Conservation (phyloP, 2,797 vertebrate species). For the Cottoperca gobio region DNA sequence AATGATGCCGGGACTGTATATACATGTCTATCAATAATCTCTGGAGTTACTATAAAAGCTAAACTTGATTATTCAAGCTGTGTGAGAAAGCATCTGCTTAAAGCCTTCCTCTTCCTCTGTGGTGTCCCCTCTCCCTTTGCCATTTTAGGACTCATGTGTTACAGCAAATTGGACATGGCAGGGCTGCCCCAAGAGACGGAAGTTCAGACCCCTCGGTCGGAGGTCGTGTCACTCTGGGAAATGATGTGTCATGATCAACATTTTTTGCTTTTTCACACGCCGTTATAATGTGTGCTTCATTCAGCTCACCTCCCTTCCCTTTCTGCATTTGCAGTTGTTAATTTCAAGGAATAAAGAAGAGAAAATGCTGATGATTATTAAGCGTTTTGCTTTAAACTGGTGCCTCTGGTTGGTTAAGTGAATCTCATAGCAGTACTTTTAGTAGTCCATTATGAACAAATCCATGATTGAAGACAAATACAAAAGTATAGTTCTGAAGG, state of each 20-base stretch:
- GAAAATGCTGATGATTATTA: neutral
- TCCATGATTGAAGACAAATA: neutral
- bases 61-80: slow-evolving; percentile 16
- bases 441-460: neutral
- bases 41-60: neutral
- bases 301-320: neutral
- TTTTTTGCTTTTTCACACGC: slow-evolving; percentile 50
- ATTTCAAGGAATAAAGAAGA: neutral
- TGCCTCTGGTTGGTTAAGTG: neutral
- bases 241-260: slow-evolving; percentile 31
- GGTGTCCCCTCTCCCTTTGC: slow-evolving; percentile 61
- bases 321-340: neutral
- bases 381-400: neutral
- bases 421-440: neutral
- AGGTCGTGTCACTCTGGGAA: slow-evolving; percentile 72
- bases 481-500: neutral
- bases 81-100: slow-evolving; percentile 19
- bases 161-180: slow-evolving; percentile 75
- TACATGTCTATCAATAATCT: neutral
- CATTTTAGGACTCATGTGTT: slow-evolving; percentile 68
- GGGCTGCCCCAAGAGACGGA: slow-evolving; percentile 60
- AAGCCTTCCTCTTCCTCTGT: slow-evolving; percentile 44
- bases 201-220: slow-evolving; percentile 72
- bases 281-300: neutral
- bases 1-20: neutral